Evolutionary conservation across 2,113 vertebrate species (phyloP), one percentile per base, ranked within the genome.

Genomic region (Diadophis punctatus): DNA sequence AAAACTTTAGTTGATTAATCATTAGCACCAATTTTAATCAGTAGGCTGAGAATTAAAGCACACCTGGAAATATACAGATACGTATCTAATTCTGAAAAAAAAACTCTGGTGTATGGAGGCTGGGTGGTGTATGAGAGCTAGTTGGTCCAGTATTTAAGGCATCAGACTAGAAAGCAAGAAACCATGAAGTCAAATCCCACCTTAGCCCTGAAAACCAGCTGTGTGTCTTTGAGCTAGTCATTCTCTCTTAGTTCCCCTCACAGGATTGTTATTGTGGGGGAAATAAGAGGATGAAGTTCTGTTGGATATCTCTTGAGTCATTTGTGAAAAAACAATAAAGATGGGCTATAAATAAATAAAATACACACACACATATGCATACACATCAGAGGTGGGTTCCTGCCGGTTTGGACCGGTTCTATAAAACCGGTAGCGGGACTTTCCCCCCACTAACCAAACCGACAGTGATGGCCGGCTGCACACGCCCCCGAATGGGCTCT

Each of bases 21-120:
- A 58, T 56, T 86, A 58, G 53, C 52, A n/a, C 39, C 90, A 86
- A 85, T 86, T 91, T 91, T 86, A 91, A 91, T 91, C 84, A 87
- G 43, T 60, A 46, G 16, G 53, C 43, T 46, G 85, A 55, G 48
- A 55, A 91, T 58, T 86, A 60, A 91, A 86, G 43, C 43, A 60
- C 52, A 46, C 14, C 48, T 86, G 53, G 84, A 91, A 84, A 4
- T 43, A 43, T 43, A 43, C 2, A 80, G 18, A 39, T 8, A 43
- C 74, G 22, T 80, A 43, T 80, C 34, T 80, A 43, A 43, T 80
- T 43, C 74, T 80, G 34, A 1, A 8, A 20, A 22, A 20, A 39
- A 39, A 43, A n/a, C 63, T 68, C 34, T 80, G 34, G 7, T 80
- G 1, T 22, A 43, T 1, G 34, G 18, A 39, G 14, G 2, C 8